Base-by-base conservation (phyloP, 1,140 invertebrate species). In the Bombus confusus region DNA sequence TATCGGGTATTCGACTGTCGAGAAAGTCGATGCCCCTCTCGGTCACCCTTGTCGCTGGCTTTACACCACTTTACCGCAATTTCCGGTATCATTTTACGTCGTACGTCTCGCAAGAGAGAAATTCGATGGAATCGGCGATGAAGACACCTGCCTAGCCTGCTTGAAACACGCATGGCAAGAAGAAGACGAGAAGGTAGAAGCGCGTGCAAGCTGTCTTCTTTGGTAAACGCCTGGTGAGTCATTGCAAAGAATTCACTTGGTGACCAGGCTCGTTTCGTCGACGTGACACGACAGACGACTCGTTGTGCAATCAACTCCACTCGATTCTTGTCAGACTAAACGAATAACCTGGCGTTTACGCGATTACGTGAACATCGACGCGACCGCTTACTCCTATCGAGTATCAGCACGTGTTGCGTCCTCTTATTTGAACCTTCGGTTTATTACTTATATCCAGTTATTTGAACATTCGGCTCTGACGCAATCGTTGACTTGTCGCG, bases 11-110 rank as follows among this genome's bases (percentile, higher is more conserved):
- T 68, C 62, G 81, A 43, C 74, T 75, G 64, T 69, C 43, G 73
- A 77, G 82, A 78, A 83, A 78, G 74, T 83, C 59, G 82, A 69
- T 43, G 71, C 47, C 82, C 74, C 9, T 34, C 64, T 43, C 43
- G 62, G 37, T 69, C 43, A 57, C 64, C 82, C 74, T 43, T 43
- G 52, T 62, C 82, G 37, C 6, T n/a, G 41, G 82, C 37, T 62
- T 79, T 71, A 34, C 76, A 72, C 66, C 75, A 59, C 75, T 84
- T 79, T 31, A 59, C 83, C 83, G 64, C 83, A 85, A 80, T 85
- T 85, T 85, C 83, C 83, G 83, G 83, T 85, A 72, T 79, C 76
- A 39, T 68, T 72, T 79, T 80, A 80, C 75, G 39, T n/a, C 34
- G 69, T 22, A 47, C 57, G 31, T 64, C 31, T 57, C n/a, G 66